A percentile compares a stretch with the other conserved stretches of the same genome.
These are phyloP conservation scores for Geotrypetes seraphini DNA, from an alignment of 2,797 vertebrate genomes.

Conservation along the genomic window DNA sequence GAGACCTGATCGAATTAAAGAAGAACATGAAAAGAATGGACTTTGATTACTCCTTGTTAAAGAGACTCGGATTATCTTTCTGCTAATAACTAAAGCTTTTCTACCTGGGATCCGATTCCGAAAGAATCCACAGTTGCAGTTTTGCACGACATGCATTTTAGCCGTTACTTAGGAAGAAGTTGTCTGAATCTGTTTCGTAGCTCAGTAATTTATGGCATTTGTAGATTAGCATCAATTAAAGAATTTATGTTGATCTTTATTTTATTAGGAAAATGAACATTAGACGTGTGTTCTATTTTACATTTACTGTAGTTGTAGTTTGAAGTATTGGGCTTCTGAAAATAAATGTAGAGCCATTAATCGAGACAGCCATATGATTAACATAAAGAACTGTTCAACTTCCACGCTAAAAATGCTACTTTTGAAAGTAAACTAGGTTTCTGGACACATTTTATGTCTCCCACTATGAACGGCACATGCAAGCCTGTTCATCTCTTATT, in stretches of 20 bases:
- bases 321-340: constrained; percentile 2
- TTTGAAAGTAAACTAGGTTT: constrained; percentile 20
- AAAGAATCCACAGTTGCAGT: constrained; percentile 6
- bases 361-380: constrained; percentile 4
- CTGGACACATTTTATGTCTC: constrained; percentile 17
- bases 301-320: constrained; percentile 12
- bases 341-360: not conserved
- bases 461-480: constrained; percentile 17
- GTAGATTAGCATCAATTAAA: constrained; percentile 18
- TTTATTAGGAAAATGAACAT: constrained; percentile 8
- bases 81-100: constrained; percentile 7
- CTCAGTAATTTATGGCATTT: constrained; percentile 17
- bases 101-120: constrained; percentile 19
- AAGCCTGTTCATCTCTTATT: constrained; percentile 5
- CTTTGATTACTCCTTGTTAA: not conserved
- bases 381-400: constrained; percentile 11
- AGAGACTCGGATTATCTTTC: constrained; percentile 4
- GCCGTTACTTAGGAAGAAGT: constrained; percentile 4
- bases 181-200: constrained; percentile 11
- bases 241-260: constrained; percentile 24
- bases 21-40: not conserved
- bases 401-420: constrained; percentile 12
- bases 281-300: constrained; percentile 16
- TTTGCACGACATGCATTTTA: constrained; percentile 21
- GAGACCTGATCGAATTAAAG: not conserved